Evolutionary conservation across 2,888 invertebrate species (phyloP).

Genomic region (Marasmarcha lunaedactyla): DNA sequence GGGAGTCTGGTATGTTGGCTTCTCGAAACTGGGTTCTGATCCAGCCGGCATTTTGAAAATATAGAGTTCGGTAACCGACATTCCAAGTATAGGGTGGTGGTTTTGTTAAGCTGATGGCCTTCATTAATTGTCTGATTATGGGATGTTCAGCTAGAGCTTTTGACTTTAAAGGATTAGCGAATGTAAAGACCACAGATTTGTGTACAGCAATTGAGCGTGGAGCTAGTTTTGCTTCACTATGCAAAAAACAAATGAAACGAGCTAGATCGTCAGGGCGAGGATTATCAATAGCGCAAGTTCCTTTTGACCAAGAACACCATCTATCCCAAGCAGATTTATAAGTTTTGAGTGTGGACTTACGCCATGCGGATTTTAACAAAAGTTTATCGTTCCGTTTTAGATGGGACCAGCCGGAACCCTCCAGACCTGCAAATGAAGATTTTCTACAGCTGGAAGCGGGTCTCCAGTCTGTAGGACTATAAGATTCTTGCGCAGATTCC

Average conservation of each 20-base stretch:
- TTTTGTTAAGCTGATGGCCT: neutral
- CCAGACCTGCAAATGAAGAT: constrained; percentile 15
- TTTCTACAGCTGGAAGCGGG: constrained; percentile 8
- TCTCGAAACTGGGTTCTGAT: no score
- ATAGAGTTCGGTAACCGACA: neutral
- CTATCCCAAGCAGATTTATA: constrained; percentile 12
- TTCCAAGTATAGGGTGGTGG: constrained; percentile 5
- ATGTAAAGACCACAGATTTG: neutral
- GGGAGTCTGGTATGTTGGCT: no score
- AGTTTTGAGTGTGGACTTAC: constrained; percentile 13
- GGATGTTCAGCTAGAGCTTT: constrained; percentile 1
- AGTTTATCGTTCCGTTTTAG: neutral
- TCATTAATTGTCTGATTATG: constrained; percentile 9
- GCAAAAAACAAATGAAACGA: constrained; percentile 1
- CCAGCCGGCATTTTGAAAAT: no score
- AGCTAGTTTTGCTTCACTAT: constrained; percentile 1
- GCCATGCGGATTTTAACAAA: constrained; percentile 11
- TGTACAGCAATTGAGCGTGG: constrained; percentile 4
- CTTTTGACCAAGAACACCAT: constrained; percentile 5
- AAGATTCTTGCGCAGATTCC: constrained; percentile 8
- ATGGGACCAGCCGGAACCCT: constrained; percentile 15
- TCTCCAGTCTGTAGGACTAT: constrained; percentile 12
- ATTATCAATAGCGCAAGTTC: neutral
- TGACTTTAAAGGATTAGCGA: constrained; percentile 3
- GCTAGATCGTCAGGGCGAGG: constrained; percentile 4